Evolutionary conservation across 2,113 vertebrate species (phyloP).

Genomic region (Gnathonemus longibarbis): DNA sequence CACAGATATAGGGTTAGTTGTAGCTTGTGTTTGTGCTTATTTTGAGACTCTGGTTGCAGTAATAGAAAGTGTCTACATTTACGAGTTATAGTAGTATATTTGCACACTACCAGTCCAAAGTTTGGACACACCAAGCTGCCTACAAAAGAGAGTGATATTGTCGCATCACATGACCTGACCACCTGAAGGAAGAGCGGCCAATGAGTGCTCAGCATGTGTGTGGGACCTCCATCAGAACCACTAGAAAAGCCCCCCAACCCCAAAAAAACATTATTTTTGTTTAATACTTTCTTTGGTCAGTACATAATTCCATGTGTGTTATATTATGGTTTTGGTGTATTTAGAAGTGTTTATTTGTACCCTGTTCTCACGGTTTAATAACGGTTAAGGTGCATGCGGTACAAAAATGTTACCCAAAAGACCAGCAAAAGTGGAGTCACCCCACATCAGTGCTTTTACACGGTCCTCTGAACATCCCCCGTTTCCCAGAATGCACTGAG

Average conservation of each 20-base stretch:
- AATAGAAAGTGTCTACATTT: background rate
- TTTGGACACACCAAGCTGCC: too few relatives aligned
- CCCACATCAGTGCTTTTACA: too few relatives aligned
- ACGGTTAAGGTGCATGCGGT: background rate
- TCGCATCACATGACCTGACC: background rate
- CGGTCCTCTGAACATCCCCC: conserved; percentile 32
- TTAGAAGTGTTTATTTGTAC: too few relatives aligned
- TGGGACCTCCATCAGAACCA: background rate
- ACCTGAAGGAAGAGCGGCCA: background rate
- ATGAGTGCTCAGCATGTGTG: background rate
- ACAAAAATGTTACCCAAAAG: background rate
- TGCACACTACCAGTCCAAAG: too few relatives aligned
- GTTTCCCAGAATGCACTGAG: conserved; percentile 57
- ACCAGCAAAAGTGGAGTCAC: background rate
- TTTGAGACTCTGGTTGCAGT: background rate
- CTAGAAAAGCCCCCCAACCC: background rate
- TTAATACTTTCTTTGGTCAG: too few relatives aligned
- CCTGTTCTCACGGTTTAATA: background rate
- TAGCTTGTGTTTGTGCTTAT: background rate
- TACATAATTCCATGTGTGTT: too few relatives aligned
- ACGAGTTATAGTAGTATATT: background rate
- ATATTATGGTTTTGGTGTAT: background rate
- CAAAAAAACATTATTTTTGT: background rate
- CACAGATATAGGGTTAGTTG: background rate
- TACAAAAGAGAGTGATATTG: background rate